These are phyloP conservation scores for Drosophila meridionalis DNA, from an alignment of 2,888 invertebrate genomes.

Conservation along the genomic window DNA sequence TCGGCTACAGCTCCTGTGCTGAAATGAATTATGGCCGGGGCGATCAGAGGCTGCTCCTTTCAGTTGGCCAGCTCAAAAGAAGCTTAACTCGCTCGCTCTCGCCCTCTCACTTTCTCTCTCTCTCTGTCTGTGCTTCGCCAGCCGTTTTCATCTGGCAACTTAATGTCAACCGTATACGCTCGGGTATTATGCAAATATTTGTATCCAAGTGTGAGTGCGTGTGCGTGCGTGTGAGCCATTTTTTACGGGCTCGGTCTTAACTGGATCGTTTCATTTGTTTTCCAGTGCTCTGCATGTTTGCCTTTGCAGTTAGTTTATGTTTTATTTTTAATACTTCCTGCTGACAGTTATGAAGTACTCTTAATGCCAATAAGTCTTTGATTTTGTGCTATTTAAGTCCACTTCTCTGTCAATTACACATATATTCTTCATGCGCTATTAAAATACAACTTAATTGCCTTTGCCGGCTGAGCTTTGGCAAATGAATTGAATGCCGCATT, in stretches of 20 bases:
- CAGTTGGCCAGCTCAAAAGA: conserved; percentile 25
- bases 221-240: background rate
- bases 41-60: conserved; percentile 24
- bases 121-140: background rate
- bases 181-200: conserved; percentile 58
- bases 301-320: conserved; percentile 17
- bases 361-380: conserved; percentile 50
- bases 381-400: background rate
- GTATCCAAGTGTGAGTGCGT: background rate
- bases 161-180: conserved; percentile 48
- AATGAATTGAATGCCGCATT: conserved; percentile 19
- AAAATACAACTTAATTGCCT: conserved; percentile 2
- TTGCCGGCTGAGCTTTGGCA: conserved; percentile 15
- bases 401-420: conserved; percentile 1
- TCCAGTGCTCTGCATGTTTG: conserved; percentile 11
- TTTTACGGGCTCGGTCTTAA: conserved; percentile 11
- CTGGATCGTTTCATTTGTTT: conserved; percentile 29
- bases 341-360: conserved; percentile 55
- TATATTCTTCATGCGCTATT: background rate
- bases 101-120: background rate
- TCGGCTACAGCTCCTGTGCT: background rate
- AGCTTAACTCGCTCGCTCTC: conserved; percentile 28
- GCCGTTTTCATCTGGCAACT: conserved; percentile 49
- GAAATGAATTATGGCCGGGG: conserved; percentile 52
- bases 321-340: conserved; percentile 14